phyloP scores from a whole-genome alignment of 2,797 vertebrate species.

The Nyctalus aviator region DNA sequence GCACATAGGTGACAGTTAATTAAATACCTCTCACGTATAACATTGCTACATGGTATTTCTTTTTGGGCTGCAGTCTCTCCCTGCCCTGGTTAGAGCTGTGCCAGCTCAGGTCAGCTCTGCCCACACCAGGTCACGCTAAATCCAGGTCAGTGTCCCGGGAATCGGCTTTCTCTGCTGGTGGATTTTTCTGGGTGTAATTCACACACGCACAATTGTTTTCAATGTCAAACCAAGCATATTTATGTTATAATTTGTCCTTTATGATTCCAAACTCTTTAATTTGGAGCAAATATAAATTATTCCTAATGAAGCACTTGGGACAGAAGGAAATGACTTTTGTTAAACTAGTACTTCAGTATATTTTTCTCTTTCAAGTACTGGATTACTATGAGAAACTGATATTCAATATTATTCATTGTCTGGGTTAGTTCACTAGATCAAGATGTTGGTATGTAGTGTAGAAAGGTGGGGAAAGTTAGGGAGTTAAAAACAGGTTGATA shows the following conservation, averaged over 20 bases:
- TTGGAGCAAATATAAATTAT: constrained; percentile 21
- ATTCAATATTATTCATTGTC: constrained; percentile 43
- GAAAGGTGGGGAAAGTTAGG: constrained; percentile 61
- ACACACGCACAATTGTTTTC: background rate
- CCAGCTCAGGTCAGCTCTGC: background rate
- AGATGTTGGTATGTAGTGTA: constrained; percentile 46
- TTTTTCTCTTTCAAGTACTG: constrained; percentile 45
- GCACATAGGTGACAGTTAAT: background rate
- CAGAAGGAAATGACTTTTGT: constrained; percentile 62
- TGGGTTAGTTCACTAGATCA: constrained; percentile 40
- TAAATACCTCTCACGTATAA: background rate
- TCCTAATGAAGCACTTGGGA: background rate
- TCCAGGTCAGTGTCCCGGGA: background rate
- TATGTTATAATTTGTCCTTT: constrained; percentile 43
- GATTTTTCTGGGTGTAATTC: constrained; percentile 42
- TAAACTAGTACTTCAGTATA: constrained; percentile 22
- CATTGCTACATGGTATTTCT: background rate
- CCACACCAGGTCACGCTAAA: background rate
- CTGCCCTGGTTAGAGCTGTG: background rate
- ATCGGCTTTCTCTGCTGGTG: background rate
- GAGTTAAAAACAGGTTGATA: constrained; percentile 71
- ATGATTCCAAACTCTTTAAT: constrained; percentile 20
- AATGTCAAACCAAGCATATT: background rate
- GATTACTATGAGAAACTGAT: background rate
- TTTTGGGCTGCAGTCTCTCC: background rate